A percentile compares a stretch with the other conserved stretches of the same genome.
Conservation (phyloP, 2,113 vertebrate genomes). For the Sebastes schlegelii region DNA sequence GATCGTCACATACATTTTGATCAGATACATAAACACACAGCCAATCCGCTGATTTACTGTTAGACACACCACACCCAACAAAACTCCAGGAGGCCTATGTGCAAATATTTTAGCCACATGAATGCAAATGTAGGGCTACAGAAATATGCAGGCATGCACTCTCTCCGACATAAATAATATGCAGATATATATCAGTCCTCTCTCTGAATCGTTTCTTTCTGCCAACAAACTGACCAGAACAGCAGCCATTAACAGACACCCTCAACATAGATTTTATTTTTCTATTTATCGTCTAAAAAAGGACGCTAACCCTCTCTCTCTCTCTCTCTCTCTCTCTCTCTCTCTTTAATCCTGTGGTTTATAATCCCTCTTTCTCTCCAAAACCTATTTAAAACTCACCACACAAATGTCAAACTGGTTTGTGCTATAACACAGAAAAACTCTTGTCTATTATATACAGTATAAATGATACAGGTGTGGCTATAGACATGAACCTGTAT, state of each 20-base stretch:
- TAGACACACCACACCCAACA: not conserved
- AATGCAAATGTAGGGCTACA: conserved; percentile 18
- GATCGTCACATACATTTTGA: too few species aligned
- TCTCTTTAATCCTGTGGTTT: conserved; percentile 31
- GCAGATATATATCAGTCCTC: not conserved
- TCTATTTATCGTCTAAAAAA: conserved; percentile 2
- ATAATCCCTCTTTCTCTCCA: conserved; percentile 36
- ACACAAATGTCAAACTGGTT: conserved; percentile 13
- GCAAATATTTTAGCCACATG: not conserved
- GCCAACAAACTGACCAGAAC: not conserved
- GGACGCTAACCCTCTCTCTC: not conserved
- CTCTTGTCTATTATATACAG: not conserved
- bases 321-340: not conserved
- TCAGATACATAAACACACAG: too few species aligned
- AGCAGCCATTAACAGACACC: not conserved
- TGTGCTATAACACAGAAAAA: not conserved
- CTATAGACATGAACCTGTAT: conserved; percentile 6
- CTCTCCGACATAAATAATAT: conserved; percentile 17
- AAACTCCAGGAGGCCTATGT: conserved; percentile 9
- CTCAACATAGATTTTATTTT: not conserved
- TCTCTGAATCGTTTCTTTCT: not conserved
- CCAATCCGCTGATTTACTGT: too few species aligned
- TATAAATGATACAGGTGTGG: not conserved
- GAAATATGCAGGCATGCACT: conserved; percentile 51
- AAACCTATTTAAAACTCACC: not conserved